Conservation (phyloP, 2,113 vertebrate genomes). For the Mystacornis crossleyi region DNA sequence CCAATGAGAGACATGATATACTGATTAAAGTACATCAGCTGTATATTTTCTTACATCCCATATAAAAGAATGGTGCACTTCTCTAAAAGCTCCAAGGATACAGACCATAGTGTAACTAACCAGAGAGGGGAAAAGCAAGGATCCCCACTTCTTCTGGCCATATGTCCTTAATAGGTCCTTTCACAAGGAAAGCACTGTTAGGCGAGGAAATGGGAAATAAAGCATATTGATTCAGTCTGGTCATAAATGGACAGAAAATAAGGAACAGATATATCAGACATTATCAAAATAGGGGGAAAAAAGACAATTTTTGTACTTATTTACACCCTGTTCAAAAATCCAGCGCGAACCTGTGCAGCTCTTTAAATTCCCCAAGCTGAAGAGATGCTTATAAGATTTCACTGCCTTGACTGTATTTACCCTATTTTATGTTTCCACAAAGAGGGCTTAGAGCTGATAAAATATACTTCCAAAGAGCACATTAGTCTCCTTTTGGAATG, state of each 20-base stretch:
- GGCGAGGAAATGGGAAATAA: background rate
- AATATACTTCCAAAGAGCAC: slow-evolving; percentile 36
- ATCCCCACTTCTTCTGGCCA: background rate
- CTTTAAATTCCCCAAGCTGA: background rate
- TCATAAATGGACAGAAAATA: background rate
- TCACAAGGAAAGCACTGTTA: background rate
- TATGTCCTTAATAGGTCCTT: background rate
- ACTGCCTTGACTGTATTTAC: background rate
- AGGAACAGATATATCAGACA: background rate
- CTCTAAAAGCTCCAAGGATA: background rate
- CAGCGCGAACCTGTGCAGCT: background rate
- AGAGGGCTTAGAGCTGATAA: slow-evolving; percentile 13
- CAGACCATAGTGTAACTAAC: background rate
- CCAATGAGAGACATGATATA: background rate
- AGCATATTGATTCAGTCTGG: background rate
- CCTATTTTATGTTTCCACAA: background rate
- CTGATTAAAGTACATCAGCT: background rate
- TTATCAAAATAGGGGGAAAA: background rate
- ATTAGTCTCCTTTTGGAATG: slow-evolving; percentile 41
- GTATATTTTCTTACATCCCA: background rate
- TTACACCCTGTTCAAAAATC: background rate
- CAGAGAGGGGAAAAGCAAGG: background rate
- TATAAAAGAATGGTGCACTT: background rate
- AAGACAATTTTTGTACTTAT: background rate
- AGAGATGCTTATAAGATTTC: background rate